phyloP scores from a whole-genome alignment of 2,888 invertebrate genomes.

The Drosophila pullipes region DNA sequence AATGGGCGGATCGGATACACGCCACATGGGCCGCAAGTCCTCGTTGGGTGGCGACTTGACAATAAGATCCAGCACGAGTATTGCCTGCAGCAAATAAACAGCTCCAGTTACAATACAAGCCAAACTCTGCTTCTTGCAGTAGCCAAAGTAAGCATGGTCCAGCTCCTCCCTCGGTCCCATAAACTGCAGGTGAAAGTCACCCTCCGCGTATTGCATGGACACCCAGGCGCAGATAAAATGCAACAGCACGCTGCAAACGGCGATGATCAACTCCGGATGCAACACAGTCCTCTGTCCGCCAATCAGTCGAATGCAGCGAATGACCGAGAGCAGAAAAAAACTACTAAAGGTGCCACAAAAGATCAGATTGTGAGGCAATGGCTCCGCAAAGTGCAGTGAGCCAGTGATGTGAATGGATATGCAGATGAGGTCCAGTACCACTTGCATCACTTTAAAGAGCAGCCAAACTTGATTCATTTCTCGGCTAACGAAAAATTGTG shows the following conservation, averaged over 20 bases:
- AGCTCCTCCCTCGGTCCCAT: constrained; percentile 63
- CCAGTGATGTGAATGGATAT: constrained; percentile 55
- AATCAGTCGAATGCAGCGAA: constrained; percentile 44
- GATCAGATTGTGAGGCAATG: constrained; percentile 64
- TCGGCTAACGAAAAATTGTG: neutral
- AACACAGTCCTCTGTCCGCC: constrained; percentile 40
- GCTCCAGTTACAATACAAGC: constrained; percentile 42
- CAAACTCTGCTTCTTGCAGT: constrained; percentile 61
- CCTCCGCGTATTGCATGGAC: constrained; percentile 68
- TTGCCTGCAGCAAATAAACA: constrained; percentile 50
- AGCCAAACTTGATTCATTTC: constrained; percentile 74
- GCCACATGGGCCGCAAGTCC: constrained; percentile 10
- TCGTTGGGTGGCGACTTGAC: constrained; percentile 16
- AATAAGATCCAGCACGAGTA: constrained; percentile 38
- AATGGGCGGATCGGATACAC: constrained; percentile 16
- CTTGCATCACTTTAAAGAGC: constrained; percentile 44
- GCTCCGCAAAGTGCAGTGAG: constrained; percentile 50
- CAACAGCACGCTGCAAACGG: constrained; percentile 37
- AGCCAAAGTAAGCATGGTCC: constrained; percentile 50
- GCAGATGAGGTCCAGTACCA: constrained; percentile 37
- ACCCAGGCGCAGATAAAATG: constrained; percentile 41
- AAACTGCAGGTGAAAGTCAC: constrained; percentile 71
- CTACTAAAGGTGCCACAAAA: constrained; percentile 71
- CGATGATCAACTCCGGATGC: constrained; percentile 48
- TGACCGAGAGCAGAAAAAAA: constrained; percentile 53